These are phyloP conservation scores for Anniella stebbinsi DNA, from an alignment of 2,797 vertebrate genomes.

Conservation along the genomic window DNA sequence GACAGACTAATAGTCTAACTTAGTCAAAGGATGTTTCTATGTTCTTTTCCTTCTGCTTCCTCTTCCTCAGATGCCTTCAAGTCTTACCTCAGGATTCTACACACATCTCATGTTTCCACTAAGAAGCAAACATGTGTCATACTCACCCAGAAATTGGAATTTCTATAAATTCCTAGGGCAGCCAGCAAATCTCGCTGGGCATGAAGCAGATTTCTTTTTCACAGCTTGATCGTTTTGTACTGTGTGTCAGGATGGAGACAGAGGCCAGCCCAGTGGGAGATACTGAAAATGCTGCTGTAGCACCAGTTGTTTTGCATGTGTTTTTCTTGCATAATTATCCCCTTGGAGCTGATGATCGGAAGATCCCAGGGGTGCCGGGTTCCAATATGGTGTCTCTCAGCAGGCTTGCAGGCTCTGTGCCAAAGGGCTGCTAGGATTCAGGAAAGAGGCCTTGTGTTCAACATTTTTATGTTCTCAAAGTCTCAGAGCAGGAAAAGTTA, in stretches of 20 bases:
- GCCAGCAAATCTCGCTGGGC: conserved; percentile 6
- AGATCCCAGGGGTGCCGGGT: conserved; percentile 4
- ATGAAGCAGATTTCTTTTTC: conserved; percentile 24
- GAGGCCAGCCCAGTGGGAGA: neutral
- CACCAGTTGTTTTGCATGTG: conserved; percentile 8
- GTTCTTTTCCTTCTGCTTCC: too few relatives aligned
- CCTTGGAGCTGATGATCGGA: neutral
- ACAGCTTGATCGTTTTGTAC: conserved; percentile 15
- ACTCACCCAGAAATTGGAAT: neutral
- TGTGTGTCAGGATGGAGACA: neutral
- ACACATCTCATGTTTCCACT: conserved; percentile 39
- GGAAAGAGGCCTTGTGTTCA: conserved; percentile 71
- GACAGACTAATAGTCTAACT: neutral
- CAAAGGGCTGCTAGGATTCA: conserved; percentile 28
- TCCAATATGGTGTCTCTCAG: conserved; percentile 70
- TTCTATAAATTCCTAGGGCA: conserved; percentile 21
- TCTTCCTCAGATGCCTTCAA: neutral
- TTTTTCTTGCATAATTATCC: conserved; percentile 13
- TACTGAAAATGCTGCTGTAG: neutral
- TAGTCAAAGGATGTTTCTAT: neutral
- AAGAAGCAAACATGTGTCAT: conserved; percentile 38
- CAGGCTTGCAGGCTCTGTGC: conserved; percentile 40
- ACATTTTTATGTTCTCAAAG: conserved; percentile 64
- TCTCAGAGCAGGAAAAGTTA: conserved; percentile 68
- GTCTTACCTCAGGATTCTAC: conserved; percentile 36